Evolutionary conservation across 2,113 vertebrate species (phyloP), one percentile per base, ranked within the genome.

Genomic region (Rousettus leschenaultii): DNA sequence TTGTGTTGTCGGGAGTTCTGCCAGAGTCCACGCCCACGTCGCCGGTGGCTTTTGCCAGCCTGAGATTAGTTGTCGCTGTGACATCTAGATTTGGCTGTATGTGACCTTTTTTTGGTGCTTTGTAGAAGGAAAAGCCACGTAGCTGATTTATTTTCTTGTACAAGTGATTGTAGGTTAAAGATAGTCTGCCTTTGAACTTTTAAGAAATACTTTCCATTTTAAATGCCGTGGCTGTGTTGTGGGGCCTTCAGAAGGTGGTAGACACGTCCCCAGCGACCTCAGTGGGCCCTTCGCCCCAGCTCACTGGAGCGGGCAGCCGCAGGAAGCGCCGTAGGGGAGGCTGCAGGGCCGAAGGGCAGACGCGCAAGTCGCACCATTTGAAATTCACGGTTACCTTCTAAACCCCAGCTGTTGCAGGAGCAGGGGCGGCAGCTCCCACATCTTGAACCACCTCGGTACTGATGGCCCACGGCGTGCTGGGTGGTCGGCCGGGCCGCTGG

Each of bases 1-100:
- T 22, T 1, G 1, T 26, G 55, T 18, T 14, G 28, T 7, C 2
- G 16, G 71, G 21, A 43, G 22, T 0, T 8, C 48, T 3, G 22
- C 40, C 51, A 0, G 35, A 18, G 13, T 3, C 19, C 14, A 1
- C 0, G 14, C 26, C 65, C 11, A 0, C 10, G 1, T 6, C 9
- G 7, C 48, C 1, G 0, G 33, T 0, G 38, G 65, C 53, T 55
- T 10, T 8, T 10, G 0, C 16, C 3, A 16, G 51, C 35, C 35
- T 7, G 5, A 7, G 43, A 7, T 19, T 9, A 1, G 21, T 11
- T 21, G 22, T 11, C 45, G 24, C 48, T 12, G 2, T 4, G 4
- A 3, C 11, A 11, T 14, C 30, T 40, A n/a, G 35, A 24, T 63
- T 22, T 33, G 16, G 14, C 55, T 14, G 1, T 30, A 0, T 14